Conservation (phyloP, 2,888 invertebrate genomes). For the Heliconius hortense region DNA sequence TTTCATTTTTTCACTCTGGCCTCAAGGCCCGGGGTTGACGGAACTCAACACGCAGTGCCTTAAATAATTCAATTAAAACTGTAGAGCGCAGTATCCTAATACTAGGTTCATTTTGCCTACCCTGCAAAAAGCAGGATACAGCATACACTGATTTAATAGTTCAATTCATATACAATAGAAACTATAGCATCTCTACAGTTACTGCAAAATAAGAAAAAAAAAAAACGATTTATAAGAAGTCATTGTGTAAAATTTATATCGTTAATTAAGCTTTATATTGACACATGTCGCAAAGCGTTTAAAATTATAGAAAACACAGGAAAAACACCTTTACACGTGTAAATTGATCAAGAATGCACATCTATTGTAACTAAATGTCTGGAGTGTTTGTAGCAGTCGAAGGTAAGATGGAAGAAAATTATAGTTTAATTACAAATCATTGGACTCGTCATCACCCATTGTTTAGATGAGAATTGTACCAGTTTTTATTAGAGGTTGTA, state of each 20-base stretch:
- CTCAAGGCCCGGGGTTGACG: no score
- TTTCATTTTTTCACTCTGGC: no score
- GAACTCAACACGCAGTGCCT: no score
- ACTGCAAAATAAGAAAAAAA: not conserved
- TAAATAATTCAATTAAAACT: no score
- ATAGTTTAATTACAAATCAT: conserved; percentile 30
- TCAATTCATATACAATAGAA: not conserved
- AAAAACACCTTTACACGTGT: conserved; percentile 38
- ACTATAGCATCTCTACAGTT: no score
- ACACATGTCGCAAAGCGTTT: conserved; percentile 34
- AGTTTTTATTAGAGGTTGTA: conserved; percentile 21
- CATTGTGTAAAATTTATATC: not conserved
- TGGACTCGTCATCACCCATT: conserved; percentile 21
- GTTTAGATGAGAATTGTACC: conserved; percentile 20
- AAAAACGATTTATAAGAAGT: not conserved
- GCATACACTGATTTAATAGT: not conserved
- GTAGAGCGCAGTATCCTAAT: no score
- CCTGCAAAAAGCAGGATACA: no score
- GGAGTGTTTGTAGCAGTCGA: conserved; percentile 5
- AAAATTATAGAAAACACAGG: conserved; percentile 24
- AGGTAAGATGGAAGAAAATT: conserved; percentile 26
- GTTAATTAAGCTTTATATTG: conserved; percentile 19
- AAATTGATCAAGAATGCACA: conserved; percentile 28
- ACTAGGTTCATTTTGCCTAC: no score
- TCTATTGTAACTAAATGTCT: conserved; percentile 13